A percentile compares a stretch with the other conserved stretches of the same genome.
Conservation (phyloP, 2,113 vertebrate genomes). For the Trinectes maculatus region DNA sequence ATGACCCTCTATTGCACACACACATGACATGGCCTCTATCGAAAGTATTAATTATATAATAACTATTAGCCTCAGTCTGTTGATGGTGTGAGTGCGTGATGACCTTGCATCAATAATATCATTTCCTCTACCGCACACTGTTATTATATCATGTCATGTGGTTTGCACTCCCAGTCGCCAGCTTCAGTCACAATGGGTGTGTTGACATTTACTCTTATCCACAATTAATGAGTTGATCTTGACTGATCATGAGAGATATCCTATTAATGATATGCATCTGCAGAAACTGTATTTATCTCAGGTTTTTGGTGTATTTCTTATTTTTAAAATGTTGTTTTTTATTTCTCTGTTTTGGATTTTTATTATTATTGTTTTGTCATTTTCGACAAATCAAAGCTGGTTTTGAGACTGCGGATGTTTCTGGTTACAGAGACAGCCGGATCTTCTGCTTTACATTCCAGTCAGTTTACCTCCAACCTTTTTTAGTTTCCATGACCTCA, state of each 20-base stretch:
- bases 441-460: conserved; percentile 4
- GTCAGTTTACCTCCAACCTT: conserved; percentile 15
- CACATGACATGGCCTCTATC: conserved; percentile 1
- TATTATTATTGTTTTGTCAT: not conserved
- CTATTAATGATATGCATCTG: too few relatives aligned
- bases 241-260: too few relatives aligned
- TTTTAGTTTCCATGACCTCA: conserved; percentile 11
- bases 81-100: not conserved
- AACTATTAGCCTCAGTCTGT: too few relatives aligned
- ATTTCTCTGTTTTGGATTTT: not conserved
- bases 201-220: conserved; percentile 43
- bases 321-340: not conserved
- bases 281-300: too few relatives aligned
- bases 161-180: conserved; percentile 12
- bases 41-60: too few relatives aligned
- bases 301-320: too few relatives aligned
- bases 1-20: not conserved
- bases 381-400: not conserved
- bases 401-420: not conserved
- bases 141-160: conserved; percentile 6
- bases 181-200: conserved; percentile 10
- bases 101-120: not conserved
- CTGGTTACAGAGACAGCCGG: not conserved
- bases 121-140: not conserved
- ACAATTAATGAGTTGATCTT: too few relatives aligned